phyloP scores from a whole-genome alignment of 2,797 vertebrate species.

The Phaenicophaeus curvirostris region DNA sequence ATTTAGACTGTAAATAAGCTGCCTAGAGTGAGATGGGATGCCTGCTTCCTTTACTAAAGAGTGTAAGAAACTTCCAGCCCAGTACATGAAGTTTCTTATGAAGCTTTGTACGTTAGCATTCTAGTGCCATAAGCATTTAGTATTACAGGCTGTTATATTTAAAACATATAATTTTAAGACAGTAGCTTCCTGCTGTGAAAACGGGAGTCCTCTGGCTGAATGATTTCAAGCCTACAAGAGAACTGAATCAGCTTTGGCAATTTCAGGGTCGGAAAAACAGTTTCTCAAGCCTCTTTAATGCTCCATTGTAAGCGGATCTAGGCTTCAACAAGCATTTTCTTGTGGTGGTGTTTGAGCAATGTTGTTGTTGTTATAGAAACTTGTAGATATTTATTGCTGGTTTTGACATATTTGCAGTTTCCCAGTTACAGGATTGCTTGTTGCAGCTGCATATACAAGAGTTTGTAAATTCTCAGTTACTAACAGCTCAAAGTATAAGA shows the following conservation, averaged over 20 bases:
- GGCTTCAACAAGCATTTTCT: background rate
- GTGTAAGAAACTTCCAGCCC: background rate
- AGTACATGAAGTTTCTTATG: background rate
- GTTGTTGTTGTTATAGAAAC: constrained; percentile 24
- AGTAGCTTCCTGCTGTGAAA: background rate
- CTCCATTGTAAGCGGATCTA: background rate
- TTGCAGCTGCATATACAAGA: background rate
- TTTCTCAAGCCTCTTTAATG: background rate
- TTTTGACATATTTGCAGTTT: background rate
- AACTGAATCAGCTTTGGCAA: background rate
- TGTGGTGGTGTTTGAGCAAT: background rate
- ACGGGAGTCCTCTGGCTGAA: background rate
- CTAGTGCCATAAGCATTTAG: background rate
- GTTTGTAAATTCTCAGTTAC: background rate
- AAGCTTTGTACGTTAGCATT: background rate
- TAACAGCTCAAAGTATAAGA: background rate
- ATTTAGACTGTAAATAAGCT: background rate
- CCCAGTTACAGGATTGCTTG: background rate
- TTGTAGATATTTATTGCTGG: background rate
- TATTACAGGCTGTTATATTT: background rate
- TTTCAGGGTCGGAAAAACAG: background rate
- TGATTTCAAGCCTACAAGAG: background rate
- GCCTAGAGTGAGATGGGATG: background rate
- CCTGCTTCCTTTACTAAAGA: background rate
- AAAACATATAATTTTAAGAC: background rate